Evolutionary conservation across 2,797 vertebrate species (phyloP).

Genomic region (Scomberomorus guttatus): DNA sequence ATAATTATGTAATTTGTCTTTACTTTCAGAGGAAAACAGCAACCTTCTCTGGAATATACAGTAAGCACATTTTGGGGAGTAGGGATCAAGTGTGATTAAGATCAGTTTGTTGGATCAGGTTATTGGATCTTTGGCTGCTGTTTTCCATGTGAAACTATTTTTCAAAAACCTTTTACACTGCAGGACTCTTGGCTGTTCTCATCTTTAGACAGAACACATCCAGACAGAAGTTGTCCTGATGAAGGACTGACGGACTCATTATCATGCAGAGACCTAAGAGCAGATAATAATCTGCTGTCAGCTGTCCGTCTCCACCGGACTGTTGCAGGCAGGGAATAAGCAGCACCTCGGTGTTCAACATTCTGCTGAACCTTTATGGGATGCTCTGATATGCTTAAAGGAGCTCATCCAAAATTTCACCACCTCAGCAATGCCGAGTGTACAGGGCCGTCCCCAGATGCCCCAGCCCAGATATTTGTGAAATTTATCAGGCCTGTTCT

Average conservation of each 20-base stretch:
- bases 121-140: background rate
- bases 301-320: constrained; percentile 17
- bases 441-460: constrained; percentile 35
- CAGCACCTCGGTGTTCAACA: constrained; percentile 39
- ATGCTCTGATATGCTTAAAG: constrained; percentile 68
- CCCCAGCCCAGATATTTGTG: constrained; percentile 34
- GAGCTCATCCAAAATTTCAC: constrained; percentile 62
- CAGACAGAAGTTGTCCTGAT: constrained; percentile 16
- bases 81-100: background rate
- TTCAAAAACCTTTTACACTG: background rate
- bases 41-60: background rate
- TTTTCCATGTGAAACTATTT: background rate
- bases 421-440: constrained; percentile 56
- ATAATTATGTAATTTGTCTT: background rate
- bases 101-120: background rate
- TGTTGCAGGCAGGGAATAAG: constrained; percentile 40
- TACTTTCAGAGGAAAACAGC: background rate
- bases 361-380: constrained; percentile 61
- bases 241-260: constrained; percentile 45
- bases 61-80: background rate
- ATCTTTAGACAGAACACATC: constrained; percentile 8
- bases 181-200: background rate
- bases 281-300: constrained; percentile 57
- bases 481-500: constrained; percentile 40
- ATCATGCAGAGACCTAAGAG: constrained; percentile 40